Evolutionary conservation across 2,888 invertebrate species (phyloP).

Genomic region (Trissoscelio sp.): DNA sequence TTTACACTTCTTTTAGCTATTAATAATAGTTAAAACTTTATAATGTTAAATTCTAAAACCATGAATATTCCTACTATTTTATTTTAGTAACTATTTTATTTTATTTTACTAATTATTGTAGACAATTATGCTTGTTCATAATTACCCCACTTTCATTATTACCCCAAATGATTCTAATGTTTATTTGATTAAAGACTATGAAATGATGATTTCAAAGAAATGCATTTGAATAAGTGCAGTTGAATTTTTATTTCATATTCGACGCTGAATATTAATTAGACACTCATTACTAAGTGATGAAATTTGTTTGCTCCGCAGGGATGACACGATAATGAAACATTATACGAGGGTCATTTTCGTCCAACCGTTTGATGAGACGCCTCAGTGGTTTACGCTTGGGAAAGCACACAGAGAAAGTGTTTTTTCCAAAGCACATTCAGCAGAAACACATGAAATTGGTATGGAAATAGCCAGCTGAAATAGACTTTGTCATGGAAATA

Average conservation of each 20-base stretch:
- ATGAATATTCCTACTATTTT: too few species aligned
- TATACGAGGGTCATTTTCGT: slow-evolving; percentile 51
- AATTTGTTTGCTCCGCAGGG: slow-evolving; percentile 17
- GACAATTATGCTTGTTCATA: too few species aligned
- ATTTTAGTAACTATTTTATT: too few species aligned
- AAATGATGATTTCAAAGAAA: not conserved
- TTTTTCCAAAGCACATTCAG: slow-evolving; percentile 49
- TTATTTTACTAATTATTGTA: too few species aligned
- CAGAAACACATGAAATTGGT: slow-evolving; percentile 59
- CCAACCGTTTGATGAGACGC: slow-evolving; percentile 52
- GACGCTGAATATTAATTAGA: slow-evolving; percentile 21
- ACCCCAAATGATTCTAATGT: too few species aligned
- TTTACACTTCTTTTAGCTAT: too few species aligned
- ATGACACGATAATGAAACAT: slow-evolving; percentile 40
- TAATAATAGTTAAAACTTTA: too few species aligned
- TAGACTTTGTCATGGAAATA: slow-evolving; percentile 64
- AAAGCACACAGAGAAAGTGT: slow-evolving; percentile 48
- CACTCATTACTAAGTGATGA: slow-evolving; percentile 19
- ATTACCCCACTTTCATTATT: too few species aligned
- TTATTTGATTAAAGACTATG: not conserved
- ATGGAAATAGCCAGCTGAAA: slow-evolving; percentile 57
- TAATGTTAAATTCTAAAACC: too few species aligned
- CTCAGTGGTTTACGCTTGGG: slow-evolving; percentile 44
- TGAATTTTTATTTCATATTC: slow-evolving; percentile 2
- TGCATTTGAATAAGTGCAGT: slow-evolving; percentile 6